Evolutionary conservation across 2,113 vertebrate species (phyloP), one percentile per base, ranked within the genome.

Genomic region (Sciurus niger): DNA sequence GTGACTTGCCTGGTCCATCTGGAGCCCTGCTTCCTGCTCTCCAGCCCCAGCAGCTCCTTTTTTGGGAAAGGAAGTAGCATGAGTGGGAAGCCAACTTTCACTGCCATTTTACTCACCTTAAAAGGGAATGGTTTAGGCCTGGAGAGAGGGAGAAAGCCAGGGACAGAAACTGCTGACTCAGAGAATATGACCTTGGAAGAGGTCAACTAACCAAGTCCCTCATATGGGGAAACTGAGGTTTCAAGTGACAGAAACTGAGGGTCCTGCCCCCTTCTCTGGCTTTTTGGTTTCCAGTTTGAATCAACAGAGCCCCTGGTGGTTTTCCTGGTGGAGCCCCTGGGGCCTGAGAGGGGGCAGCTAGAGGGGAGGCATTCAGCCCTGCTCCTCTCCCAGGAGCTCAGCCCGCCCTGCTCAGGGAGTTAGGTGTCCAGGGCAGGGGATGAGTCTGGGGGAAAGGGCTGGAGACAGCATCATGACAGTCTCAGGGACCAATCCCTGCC

Each of bases 81-180:
- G 34, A 22, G 22, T 53, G 91, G 65, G 86, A 63, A 78, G 37
- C 74, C 90, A 65, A 95, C 83, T 76, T 77, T 96, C 96, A 98
- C 96, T 97, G 97, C 96, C 96, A 88, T 95, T 94, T 90, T 68
- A 82, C 40, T 96, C 70, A 76, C 89, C 72, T 25, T 20, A 5
- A 63, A 60, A 77, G 12, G 74, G 80, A 72, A 28, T 20, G 5
- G 12, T 17, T 73, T 46, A 74, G 84, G 72, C 82, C 55, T 43
- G 46, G 58, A 77, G 60, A 60, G 80, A 82, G 58, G 63, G 83
- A 77, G 58, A 37, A 48, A 93, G 48, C 25, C 12, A 5, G 68
- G 74, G 51, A 86, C 11, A 87, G 89, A 79, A 70, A 80, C 48
- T 72, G 51, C 58, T 55, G 55, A 37, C 17, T 16, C 37, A 16